These are phyloP conservation scores for Geococcyx californianus DNA, from an alignment of 2,113 vertebrate species.

Conservation along the genomic window DNA sequence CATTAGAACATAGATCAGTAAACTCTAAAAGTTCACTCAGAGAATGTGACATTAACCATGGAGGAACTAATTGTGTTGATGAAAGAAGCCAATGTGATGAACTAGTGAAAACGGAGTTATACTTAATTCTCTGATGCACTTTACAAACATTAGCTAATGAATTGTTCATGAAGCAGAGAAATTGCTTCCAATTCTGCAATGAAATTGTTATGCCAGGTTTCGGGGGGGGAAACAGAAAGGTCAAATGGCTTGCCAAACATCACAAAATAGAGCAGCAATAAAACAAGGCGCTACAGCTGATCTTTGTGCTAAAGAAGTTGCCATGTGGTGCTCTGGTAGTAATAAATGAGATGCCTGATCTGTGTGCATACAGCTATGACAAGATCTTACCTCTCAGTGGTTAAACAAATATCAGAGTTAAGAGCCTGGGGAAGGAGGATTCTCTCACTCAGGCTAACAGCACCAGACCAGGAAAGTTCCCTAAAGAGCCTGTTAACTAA, in stretches of 20 bases:
- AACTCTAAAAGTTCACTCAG: not conserved
- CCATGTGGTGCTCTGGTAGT: not conserved
- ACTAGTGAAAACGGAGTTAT: not conserved
- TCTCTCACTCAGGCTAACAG: not conserved
- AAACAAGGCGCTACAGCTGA: not conserved
- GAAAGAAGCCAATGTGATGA: not conserved
- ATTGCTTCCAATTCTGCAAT: not conserved
- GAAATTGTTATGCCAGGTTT: not conserved
- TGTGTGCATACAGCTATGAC: not conserved
- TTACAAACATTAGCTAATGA: not conserved
- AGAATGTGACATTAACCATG: not conserved
- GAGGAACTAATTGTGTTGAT: not conserved
- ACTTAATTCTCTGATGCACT: not conserved
- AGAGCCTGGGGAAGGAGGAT: not conserved
- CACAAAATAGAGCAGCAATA: not conserved
- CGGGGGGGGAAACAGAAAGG: not conserved
- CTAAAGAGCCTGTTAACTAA: not conserved
- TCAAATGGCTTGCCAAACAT: not conserved
- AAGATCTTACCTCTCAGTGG: not conserved
- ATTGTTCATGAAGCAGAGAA: not conserved
- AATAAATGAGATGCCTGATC: not conserved
- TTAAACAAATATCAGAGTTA: not conserved
- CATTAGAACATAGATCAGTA: not conserved
- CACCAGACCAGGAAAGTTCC: not conserved
- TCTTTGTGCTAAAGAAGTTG: not conserved